A percentile compares a stretch with the other conserved stretches of the same genome.
Evolutionary conservation across 2,113 vertebrate species (phyloP).

Genomic region (Sciurus niger): DNA sequence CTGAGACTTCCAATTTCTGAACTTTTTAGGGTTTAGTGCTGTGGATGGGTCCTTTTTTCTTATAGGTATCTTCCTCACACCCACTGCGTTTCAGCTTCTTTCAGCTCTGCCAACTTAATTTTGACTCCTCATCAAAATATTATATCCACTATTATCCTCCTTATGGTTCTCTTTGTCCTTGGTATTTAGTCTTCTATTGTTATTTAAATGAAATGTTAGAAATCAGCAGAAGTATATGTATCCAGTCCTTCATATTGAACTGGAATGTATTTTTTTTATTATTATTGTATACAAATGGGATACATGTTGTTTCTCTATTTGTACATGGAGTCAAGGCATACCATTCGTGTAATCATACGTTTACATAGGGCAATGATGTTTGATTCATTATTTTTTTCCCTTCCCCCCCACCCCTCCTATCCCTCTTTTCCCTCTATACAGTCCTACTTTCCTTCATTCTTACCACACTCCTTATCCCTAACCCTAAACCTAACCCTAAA

Average conservation of each 20-base stretch:
- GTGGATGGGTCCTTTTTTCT: background rate
- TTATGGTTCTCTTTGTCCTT: conserved; percentile 15
- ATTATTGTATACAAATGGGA: no score
- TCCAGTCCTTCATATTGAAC: background rate
- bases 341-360: no score
- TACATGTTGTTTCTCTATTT: no score
- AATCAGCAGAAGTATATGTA: background rate
- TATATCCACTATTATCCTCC: background rate
- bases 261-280: background rate
- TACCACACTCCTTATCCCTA: no score
- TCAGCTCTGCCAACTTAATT: background rate
- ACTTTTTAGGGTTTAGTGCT: background rate
- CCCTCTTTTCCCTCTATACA: no score
- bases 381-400: no score
- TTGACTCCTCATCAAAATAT: background rate
- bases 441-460: no score
- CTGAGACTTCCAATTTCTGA: background rate
- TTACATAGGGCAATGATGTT: no score
- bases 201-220: conserved; percentile 20
- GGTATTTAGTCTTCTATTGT: background rate
- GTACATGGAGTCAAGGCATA: no score
- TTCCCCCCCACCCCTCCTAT: no score
- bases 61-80: background rate
- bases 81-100: conserved; percentile 28
- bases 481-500: no score